Conservation (phyloP, 2,113 vertebrate species). For the Gallinago paraguaiae region DNA sequence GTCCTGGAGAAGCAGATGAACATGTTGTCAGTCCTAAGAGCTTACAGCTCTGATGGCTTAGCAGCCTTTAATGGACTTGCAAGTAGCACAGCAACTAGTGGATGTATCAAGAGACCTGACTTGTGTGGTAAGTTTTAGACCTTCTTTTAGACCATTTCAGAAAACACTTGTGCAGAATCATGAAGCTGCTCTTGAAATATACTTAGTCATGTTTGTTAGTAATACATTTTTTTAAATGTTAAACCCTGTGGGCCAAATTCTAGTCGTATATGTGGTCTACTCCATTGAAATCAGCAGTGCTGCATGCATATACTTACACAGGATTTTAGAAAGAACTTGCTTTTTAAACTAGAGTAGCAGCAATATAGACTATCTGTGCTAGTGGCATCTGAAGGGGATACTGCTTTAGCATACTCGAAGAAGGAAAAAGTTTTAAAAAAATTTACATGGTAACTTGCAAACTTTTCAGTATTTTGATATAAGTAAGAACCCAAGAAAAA, state of each 20-base stretch:
- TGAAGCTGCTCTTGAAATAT: slow-evolving; percentile 65
- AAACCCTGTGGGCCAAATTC: slow-evolving; percentile 62
- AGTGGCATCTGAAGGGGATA: slow-evolving; percentile 62
- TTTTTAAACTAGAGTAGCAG: slow-evolving; percentile 55
- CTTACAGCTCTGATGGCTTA: slow-evolving; percentile 94
- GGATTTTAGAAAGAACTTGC: slow-evolving; percentile 57
- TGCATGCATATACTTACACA: slow-evolving; percentile 60
- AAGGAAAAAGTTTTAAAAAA: slow-evolving; percentile 40
- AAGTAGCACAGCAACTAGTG: slow-evolving; percentile 82
- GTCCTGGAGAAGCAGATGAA: slow-evolving; percentile 93
- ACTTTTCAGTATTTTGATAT: slow-evolving; percentile 69
- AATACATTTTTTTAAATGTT: slow-evolving; percentile 66
- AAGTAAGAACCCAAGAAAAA: slow-evolving; percentile 24
- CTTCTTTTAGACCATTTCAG: slow-evolving; percentile 76
- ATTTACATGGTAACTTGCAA: slow-evolving; percentile 73
- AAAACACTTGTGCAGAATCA: slow-evolving; percentile 66
- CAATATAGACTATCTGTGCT: slow-evolving; percentile 57
- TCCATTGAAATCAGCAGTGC: slow-evolving; percentile 65
- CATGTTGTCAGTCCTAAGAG: slow-evolving; percentile 97
- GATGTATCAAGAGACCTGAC: slow-evolving; percentile 95
- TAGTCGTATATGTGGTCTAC: slow-evolving; percentile 62
- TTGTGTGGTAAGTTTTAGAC: slow-evolving; percentile 93
- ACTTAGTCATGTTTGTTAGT: slow-evolving; percentile 65
- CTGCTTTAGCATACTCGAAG: slow-evolving; percentile 49
- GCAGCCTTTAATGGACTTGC: slow-evolving; percentile 94